phyloP scores from a whole-genome alignment of 2,888 invertebrate genomes.

The Theretra japonica region DNA sequence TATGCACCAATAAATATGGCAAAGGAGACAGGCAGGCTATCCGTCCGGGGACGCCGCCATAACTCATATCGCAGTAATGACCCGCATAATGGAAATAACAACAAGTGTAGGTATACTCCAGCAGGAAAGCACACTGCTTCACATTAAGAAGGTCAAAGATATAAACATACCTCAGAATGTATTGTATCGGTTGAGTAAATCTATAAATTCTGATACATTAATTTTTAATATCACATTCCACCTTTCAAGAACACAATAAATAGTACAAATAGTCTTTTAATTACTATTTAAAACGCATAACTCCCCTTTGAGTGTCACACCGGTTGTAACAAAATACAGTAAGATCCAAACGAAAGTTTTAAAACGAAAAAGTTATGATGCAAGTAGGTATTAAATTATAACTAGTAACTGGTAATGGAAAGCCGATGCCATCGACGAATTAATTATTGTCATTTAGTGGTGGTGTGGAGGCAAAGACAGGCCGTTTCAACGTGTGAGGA shows the following conservation, averaged over 20 bases:
- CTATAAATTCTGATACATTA: not conserved
- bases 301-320: slow-evolving; percentile 17
- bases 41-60: slow-evolving; percentile 70
- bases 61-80: slow-evolving; percentile 75
- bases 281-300: slow-evolving; percentile 26
- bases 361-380: slow-evolving; percentile 45
- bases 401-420: slow-evolving; percentile 50
- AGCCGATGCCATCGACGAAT: slow-evolving; percentile 58
- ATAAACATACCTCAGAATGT: not conserved
- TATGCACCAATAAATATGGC: slow-evolving; percentile 82
- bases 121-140: slow-evolving; percentile 6
- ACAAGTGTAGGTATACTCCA: slow-evolving; percentile 9
- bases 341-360: slow-evolving; percentile 39
- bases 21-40: slow-evolving; percentile 73
- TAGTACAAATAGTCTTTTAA: slow-evolving; percentile 5
- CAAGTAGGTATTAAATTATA: slow-evolving; percentile 49
- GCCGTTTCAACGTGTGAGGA: slow-evolving; percentile 69
- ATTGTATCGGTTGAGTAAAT: not conserved
- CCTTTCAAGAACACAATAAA: slow-evolving; percentile 25
- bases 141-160: not conserved
- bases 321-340: slow-evolving; percentile 32
- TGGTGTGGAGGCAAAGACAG: slow-evolving; percentile 59
- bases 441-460: slow-evolving; percentile 64
- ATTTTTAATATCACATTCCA: slow-evolving; percentile 7
- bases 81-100: slow-evolving; percentile 40